Percentiles rank a stretch among this genome's conserved stretches.
phyloP scores from a whole-genome alignment of 2,797 vertebrate genomes.

The Antrozous pallidus region DNA sequence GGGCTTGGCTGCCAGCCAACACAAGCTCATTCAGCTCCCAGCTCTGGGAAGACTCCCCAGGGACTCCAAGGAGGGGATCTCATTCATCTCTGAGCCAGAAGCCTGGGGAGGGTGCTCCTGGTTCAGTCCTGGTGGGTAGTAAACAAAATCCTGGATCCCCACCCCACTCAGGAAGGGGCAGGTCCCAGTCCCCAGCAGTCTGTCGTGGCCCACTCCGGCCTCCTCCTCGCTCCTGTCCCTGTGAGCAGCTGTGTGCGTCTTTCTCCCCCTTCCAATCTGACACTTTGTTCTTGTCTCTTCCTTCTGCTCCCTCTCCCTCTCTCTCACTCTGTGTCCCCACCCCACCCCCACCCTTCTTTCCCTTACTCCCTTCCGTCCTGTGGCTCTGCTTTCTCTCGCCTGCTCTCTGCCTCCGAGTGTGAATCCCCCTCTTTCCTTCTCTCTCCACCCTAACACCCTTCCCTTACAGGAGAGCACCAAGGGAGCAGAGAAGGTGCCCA shows the following conservation, averaged over 20 bases:
- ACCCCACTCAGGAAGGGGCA: not conserved
- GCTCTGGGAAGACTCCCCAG: constrained; percentile 74
- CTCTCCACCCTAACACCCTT: not conserved
- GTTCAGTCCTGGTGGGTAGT: not conserved
- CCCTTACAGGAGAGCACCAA: not conserved
- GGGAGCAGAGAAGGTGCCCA: not conserved
- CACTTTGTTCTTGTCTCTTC: constrained; percentile 12
- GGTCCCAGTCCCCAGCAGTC: not conserved
- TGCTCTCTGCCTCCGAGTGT: not conserved
- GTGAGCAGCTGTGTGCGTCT: not conserved
- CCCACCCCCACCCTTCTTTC: not conserved
- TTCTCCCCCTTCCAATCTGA: not conserved
- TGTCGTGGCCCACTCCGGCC: not conserved
- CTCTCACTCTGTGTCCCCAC: not conserved
- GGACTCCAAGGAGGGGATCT: constrained; percentile 58
- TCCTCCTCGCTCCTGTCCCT: not conserved
- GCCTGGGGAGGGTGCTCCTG: not conserved
- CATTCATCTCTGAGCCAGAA: constrained; percentile 55
- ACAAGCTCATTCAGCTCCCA: constrained; percentile 80
- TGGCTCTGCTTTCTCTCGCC: not conserved
- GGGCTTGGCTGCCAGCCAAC: constrained; percentile 77
- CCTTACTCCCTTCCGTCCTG: not conserved
- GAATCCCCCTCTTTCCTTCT: not conserved
- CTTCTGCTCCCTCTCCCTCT: not conserved
- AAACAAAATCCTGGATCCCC: constrained; percentile 30